Evolutionary conservation across 2,888 invertebrate genomes (phyloP), one percentile per base, ranked within the genome.

Genomic region (Bellardia pandia): DNA sequence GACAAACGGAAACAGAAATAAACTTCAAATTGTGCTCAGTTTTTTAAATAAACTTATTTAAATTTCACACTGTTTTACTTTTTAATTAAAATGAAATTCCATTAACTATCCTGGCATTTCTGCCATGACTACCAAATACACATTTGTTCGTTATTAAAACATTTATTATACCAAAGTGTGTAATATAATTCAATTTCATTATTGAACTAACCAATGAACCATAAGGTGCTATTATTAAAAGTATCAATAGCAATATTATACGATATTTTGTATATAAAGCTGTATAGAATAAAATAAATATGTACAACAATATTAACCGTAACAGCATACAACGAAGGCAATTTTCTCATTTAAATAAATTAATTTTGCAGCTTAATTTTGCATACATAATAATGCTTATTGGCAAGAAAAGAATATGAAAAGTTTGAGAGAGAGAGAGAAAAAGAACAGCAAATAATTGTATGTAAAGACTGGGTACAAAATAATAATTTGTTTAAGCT

Each of bases 271-370:
- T 13, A 40, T 6, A 33, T 30, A 33, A 33, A 64, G 11, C 30
- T 11, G 11, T 33, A 48, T 9, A 48, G 37, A 42, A 69, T 4
- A 58, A 62, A 64, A n/a, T 53, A 51, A 62, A 33, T 51, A 11
- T 45, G 9, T 45, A 45, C 9, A 13, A 9, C 45, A 45, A 75
- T 71, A 64, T 23, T 75, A 84, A 45, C 33, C 45, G 66, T 78
- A 60, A 48, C 30, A 48, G n/a, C 13, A 7, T 30, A 30, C 13
- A 69, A 60, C 45, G 69, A 74, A 78, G 60, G 40, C 45, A 77
- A 86, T 81, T 72, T 75, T 48, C 40, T 71, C 48, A 79, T 82
- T 78, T 74, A 62, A 82, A 82, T 86, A 82, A 78, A 81, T 82
- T 86, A 74, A 74, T 72, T 81, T 72, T 45, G 11, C 11, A 51